Evolutionary conservation across 92 coral and sea anemone species (phyloP).

Genomic region (Heliopora coerulea): DNA sequence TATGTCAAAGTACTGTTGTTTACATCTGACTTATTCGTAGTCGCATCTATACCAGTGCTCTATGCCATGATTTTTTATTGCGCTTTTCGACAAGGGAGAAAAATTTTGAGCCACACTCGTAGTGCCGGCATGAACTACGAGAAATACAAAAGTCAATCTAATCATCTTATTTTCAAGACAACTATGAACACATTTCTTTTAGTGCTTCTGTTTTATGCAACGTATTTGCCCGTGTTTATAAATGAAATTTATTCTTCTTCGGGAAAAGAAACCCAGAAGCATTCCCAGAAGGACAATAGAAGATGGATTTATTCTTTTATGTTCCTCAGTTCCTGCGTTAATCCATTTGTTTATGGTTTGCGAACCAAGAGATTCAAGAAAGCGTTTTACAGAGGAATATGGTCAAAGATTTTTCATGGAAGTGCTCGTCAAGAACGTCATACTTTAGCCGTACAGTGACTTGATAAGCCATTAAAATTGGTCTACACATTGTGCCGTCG

Average conservation of each 20-base stretch:
- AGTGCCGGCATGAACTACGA: neutral
- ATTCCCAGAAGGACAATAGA: too few relatives aligned
- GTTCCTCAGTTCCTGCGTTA: too few relatives aligned
- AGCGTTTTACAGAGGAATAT: too few relatives aligned
- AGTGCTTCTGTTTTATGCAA: conserved; percentile 17
- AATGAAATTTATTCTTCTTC: conserved; percentile 6
- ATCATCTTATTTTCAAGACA: conserved; percentile 3
- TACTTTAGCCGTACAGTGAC: too few relatives aligned
- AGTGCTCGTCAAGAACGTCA: too few relatives aligned
- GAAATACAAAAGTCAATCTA: neutral
- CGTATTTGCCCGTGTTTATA: conserved; percentile 14
- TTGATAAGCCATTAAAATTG: too few relatives aligned
- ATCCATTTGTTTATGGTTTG: too few relatives aligned
- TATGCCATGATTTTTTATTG: conserved; percentile 17
- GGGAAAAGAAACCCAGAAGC: too few relatives aligned
- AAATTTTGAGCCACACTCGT: neutral
- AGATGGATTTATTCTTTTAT: too few relatives aligned
- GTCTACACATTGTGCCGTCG: too few relatives aligned
- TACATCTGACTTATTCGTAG: neutral
- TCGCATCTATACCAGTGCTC: neutral
- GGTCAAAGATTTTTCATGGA: too few relatives aligned
- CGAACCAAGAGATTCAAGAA: too few relatives aligned
- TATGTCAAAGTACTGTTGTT: neutral
- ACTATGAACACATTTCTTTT: conserved; percentile 10
- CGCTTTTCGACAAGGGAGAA: conserved; percentile 8